A percentile compares a stretch with the other conserved stretches of the same genome.
These are phyloP conservation scores for Chondrilla cf. caribensis DNA, from an alignment of 37 sponge, comb jelly and placozoan species.

Conservation along the genomic window DNA sequence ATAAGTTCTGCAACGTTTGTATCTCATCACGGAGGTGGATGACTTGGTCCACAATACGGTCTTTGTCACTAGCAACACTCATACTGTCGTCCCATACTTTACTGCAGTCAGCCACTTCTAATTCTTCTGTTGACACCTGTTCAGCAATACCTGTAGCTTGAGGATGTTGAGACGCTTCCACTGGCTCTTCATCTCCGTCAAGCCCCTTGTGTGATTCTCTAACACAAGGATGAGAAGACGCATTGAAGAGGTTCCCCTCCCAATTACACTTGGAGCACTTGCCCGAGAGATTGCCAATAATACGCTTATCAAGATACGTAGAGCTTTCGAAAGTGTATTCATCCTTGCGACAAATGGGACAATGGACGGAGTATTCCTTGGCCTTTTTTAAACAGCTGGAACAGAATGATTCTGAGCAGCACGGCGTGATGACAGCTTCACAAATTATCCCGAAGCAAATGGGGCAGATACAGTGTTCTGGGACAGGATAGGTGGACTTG, in stretches of 20 bases:
- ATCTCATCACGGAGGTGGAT: background rate
- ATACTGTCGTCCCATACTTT: background rate
- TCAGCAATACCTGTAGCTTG: background rate
- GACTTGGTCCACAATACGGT: background rate
- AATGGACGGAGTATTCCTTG: background rate
- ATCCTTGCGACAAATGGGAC: background rate
- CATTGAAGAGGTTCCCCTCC: background rate
- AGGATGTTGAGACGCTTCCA: background rate
- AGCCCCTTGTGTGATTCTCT: background rate
- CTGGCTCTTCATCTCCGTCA: background rate
- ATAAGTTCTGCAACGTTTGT: background rate
- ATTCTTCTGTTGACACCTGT: background rate
- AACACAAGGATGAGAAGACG: background rate
- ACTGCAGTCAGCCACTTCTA: background rate
- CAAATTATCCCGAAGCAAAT: background rate
- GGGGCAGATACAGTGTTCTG: background rate
- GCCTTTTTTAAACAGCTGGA: background rate
- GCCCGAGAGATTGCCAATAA: background rate
- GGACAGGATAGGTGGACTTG: background rate
- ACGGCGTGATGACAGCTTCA: background rate
- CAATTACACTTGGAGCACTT: background rate
- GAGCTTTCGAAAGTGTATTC: background rate
- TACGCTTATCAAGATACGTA: background rate
- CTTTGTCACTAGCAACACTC: background rate
- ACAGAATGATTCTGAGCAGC: background rate